Percentiles rank a stretch among this genome's conserved stretches.
These are phyloP conservation scores for Pristiophorus japonicus DNA, from an alignment of 2,113 vertebrate species.

Conservation along the genomic window DNA sequence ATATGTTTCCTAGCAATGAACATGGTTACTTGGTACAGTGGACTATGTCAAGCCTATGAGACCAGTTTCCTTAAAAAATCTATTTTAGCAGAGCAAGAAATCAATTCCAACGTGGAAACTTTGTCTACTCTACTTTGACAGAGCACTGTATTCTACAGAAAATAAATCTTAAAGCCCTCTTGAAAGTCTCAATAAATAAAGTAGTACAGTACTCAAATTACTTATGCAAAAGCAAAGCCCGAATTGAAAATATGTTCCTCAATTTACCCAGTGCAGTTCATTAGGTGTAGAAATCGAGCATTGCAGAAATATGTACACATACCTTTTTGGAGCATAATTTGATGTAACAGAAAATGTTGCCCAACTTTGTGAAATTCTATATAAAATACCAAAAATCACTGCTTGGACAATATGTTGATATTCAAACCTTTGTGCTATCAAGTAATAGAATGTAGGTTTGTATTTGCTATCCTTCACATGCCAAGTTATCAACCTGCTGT, in stretches of 20 bases:
- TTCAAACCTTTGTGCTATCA: too few species aligned
- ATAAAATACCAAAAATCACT: background rate
- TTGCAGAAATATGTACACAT: background rate
- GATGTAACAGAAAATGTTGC: background rate
- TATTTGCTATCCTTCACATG: background rate
- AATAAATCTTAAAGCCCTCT: background rate
- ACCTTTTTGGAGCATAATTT: background rate
- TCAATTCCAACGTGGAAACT: background rate
- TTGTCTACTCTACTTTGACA: background rate
- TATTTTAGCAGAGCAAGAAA: background rate
- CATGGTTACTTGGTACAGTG: background rate
- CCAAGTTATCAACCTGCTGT: background rate
- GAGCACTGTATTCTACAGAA: background rate
- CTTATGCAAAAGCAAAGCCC: background rate
- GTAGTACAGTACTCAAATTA: background rate
- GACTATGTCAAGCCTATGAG: background rate
- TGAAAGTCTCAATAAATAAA: background rate
- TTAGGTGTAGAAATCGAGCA: background rate
- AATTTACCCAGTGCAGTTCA: background rate
- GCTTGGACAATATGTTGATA: too few species aligned
- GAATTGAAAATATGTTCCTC: background rate
- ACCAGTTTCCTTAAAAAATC: background rate
- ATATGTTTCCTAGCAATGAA: background rate
- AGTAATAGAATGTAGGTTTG: too few species aligned
- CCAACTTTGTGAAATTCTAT: background rate